Evolutionary conservation across 1,140 invertebrate genomes (phyloP), one percentile per base, ranked within the genome.

Genomic region (Camponotus pennsylvanicus): DNA sequence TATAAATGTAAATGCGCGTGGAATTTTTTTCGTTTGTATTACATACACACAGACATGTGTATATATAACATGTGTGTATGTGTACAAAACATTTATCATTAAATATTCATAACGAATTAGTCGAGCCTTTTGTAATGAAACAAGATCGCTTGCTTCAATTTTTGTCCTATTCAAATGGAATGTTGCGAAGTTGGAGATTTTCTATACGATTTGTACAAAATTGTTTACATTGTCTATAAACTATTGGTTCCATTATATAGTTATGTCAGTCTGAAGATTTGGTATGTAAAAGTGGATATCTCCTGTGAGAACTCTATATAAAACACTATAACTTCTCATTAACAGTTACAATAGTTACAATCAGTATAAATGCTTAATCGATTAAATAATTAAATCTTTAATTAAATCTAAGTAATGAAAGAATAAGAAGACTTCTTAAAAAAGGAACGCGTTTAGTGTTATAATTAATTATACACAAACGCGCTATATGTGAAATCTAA

Each of bases 251-350:
- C 37, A 21, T 61, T 52, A 59, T 27, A 45, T 71, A 61, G 32
- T 63, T 75, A 49, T 49, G 42, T 83, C 79, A 83, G 79, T 83
- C 79, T 73, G 69, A 75, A 61, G 32, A 61, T 82, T 52, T 82
- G 40, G 45, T 79, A 79, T 18, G 13, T 52, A 52, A 15, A 3
- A 79, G 3, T 71, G 66, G 37, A 8, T 69, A 4, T 45, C 40
- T 45, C 21, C n/a, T 57, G 27, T 27, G 57, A 42, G 18, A 49
- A 57, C 32, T 80, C 49, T 52, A 52, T 15, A 52, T 18, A 57
- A 42, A 80, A 78, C 11, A 27, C 11, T 70, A 4, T 27, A 3
- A 27, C 57, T 9, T 80, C 11, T 18, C 15, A n/a, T 57, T 34
- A 70, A 66, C 55, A 27, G 27, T 27, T 27, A 27, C 27, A 27